Percentiles rank a stretch among this genome's conserved stretches.
These are phyloP conservation scores for Lissonota sp. DNA, from an alignment of 2,888 invertebrate species.

Conservation along the genomic window DNA sequence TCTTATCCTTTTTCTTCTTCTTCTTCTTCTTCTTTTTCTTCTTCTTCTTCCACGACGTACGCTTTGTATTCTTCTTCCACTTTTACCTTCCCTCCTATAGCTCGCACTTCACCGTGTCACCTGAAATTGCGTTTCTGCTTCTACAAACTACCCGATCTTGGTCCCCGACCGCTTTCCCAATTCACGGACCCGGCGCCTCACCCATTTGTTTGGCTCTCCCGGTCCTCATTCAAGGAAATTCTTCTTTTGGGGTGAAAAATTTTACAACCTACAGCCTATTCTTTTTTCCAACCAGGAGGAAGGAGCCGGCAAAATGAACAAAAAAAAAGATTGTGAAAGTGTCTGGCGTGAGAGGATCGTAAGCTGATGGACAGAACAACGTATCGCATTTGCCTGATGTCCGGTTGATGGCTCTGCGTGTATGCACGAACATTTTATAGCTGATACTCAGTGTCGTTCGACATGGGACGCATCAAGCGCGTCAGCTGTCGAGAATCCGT, in stretches of 20 bases:
- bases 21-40: constrained; percentile 7
- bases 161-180: constrained; percentile 2
- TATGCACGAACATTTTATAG: constrained; percentile 8
- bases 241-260: neutral
- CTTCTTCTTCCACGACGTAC: constrained; percentile 13
- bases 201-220: neutral
- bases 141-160: constrained; percentile 23
- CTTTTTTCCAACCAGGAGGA: neutral
- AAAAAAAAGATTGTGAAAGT: neutral
- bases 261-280: constrained; percentile 2
- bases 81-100: constrained; percentile 2
- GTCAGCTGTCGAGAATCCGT: neutral
- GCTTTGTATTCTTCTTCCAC: constrained; percentile 9
- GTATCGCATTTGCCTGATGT: constrained; percentile 36
- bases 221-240: neutral
- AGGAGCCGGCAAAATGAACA: too few relatives aligned
- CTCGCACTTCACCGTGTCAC: constrained; percentile 38
- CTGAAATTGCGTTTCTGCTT: constrained; percentile 42
- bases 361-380: neutral
- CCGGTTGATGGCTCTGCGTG: constrained; percentile 10
- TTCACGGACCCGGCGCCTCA: neutral
- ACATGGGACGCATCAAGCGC: neutral
- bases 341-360: neutral
- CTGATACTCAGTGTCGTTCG: constrained; percentile 16
- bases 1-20: constrained; percentile 23